phyloP scores from a whole-genome alignment of 2,888 invertebrate genomes.

The Coenonympha arcania region DNA sequence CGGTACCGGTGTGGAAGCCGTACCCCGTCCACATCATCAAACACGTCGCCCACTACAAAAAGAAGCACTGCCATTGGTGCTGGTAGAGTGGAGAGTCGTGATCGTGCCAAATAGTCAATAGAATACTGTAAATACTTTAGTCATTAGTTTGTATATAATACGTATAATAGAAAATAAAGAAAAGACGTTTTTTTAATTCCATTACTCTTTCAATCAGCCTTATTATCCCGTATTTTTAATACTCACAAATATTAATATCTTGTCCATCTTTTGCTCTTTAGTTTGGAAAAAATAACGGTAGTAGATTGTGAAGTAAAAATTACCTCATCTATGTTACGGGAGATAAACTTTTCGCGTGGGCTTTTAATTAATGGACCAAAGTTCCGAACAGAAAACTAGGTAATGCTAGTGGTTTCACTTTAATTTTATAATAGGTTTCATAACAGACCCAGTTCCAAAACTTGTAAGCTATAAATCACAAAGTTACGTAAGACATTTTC shows the following conservation, averaged over 20 bases:
- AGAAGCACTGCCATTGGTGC: constrained; percentile 67
- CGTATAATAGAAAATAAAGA: constrained; percentile 33
- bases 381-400: too few relatives aligned
- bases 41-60: constrained; percentile 67
- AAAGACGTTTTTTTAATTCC: constrained; percentile 33
- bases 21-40: constrained; percentile 68
- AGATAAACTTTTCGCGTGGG: too few relatives aligned
- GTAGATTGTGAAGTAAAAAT: too few relatives aligned
- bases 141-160: constrained; percentile 57
- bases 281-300: too few relatives aligned
- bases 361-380: too few relatives aligned
- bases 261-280: too few relatives aligned
- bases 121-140: constrained; percentile 67
- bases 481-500: background rate
- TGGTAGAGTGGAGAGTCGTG: constrained; percentile 55
- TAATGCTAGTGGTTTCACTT: too few relatives aligned
- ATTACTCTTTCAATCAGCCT: background rate
- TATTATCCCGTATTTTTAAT: background rate
- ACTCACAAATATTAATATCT: background rate
- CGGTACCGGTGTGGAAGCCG: constrained; percentile 65
- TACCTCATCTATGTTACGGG: too few relatives aligned
- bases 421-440: background rate
- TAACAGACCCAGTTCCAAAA: background rate
- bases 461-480: background rate
- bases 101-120: constrained; percentile 69